Percentiles rank a stretch among this genome's conserved stretches.
These are phyloP conservation scores for Phengaris arion DNA, from an alignment of 2,888 invertebrate genomes.

Conservation along the genomic window DNA sequence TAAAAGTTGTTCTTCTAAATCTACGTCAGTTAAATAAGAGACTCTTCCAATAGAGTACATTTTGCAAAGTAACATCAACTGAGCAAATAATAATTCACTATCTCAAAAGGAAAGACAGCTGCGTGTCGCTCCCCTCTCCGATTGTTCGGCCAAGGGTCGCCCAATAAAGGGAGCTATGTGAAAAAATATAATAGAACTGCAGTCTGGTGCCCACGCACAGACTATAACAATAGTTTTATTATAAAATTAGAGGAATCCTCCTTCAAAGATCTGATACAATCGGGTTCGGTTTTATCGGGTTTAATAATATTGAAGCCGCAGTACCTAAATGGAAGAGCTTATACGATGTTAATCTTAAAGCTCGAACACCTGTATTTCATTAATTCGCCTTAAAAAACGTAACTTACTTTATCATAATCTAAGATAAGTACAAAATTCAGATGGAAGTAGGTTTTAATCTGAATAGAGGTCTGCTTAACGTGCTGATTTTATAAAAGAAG, in stretches of 20 bases:
- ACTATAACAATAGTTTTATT: conserved; percentile 41
- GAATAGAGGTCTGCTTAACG: conserved; percentile 6
- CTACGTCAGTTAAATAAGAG: not conserved
- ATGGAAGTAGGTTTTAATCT: conserved; percentile 1
- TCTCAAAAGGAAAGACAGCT: conserved; percentile 72
- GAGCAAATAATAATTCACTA: conserved; percentile 51
- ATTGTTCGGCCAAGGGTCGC: conserved; percentile 74
- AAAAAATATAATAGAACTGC: conserved; percentile 58
- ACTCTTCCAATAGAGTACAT: conserved; percentile 36
- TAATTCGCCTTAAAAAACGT: not conserved
- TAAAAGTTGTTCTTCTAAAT: conserved; percentile 19
- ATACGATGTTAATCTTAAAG: conserved; percentile 15
- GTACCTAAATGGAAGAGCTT: not conserved
- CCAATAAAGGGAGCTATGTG: conserved; percentile 70
- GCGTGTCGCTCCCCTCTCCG: conserved; percentile 69
- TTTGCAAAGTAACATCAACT: conserved; percentile 56
- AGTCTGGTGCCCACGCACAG: conserved; percentile 66
- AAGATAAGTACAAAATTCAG: not conserved
- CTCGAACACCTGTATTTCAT: not conserved
- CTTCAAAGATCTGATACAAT: conserved; percentile 13
- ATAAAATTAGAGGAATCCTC: conserved; percentile 16
- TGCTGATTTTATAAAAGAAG: conserved; percentile 27
- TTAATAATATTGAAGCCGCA: not conserved
- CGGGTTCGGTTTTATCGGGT: not conserved
- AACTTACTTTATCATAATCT: not conserved